These are phyloP conservation scores for Tromatobia lineatoria DNA, from an alignment of 2,888 invertebrate genomes.

Conservation along the genomic window DNA sequence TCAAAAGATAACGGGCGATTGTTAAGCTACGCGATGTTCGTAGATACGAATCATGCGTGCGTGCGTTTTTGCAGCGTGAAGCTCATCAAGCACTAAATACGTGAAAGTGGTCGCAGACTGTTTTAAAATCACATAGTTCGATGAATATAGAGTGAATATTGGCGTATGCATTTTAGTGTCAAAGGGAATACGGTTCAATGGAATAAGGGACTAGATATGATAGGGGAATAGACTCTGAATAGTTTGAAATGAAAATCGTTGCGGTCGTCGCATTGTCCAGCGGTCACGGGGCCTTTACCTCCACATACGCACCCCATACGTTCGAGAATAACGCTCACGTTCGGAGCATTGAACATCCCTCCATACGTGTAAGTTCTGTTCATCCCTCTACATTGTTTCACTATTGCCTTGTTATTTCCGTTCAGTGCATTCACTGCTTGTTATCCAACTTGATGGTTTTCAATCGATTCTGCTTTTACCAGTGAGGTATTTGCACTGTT, in stretches of 20 bases:
- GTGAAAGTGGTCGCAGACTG: background rate
- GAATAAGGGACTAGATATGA: background rate
- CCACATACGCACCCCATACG: background rate
- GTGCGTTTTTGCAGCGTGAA: background rate
- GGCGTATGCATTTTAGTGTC: background rate
- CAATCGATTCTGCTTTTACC: background rate
- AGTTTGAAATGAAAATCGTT: slow-evolving; percentile 14
- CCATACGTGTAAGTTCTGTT: background rate
- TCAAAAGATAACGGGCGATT: slow-evolving; percentile 24
- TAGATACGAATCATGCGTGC: background rate
- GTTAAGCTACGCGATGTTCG: background rate
- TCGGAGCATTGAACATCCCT: background rate
- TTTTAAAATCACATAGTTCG: slow-evolving; percentile 26
- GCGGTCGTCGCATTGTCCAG: slow-evolving; percentile 3
- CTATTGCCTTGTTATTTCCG: slow-evolving; percentile 32
- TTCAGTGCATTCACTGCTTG: slow-evolving; percentile 19
- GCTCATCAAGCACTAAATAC: background rate
- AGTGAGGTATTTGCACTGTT: background rate
- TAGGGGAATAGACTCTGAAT: background rate
- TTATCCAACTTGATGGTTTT: slow-evolving; percentile 9
- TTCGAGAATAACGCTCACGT: background rate
- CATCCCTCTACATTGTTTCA: background rate
- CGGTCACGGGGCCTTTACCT: background rate
- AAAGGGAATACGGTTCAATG: slow-evolving; percentile 15
- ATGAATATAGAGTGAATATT: slow-evolving; percentile 25